Evolutionary conservation across 2,113 vertebrate species (phyloP).

Genomic region (Psettodes erumei): DNA sequence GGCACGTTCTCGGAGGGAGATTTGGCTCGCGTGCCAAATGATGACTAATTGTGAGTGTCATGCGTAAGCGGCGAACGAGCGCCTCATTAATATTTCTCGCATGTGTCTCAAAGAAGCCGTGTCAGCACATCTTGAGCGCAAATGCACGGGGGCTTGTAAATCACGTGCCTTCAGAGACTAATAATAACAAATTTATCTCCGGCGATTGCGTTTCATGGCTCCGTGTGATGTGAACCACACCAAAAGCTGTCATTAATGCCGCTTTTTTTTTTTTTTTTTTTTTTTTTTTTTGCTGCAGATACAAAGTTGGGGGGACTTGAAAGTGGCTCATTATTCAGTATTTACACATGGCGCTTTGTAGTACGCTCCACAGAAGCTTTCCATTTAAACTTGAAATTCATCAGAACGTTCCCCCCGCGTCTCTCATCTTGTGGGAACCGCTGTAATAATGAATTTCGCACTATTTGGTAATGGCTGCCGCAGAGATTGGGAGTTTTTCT

Average conservation of each 20-base stretch:
- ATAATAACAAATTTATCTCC: conserved; percentile 80
- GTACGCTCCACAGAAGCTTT: conserved; percentile 80
- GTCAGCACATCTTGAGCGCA: conserved; percentile 79
- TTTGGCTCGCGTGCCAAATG: conserved; percentile 34
- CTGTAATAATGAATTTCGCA: conserved; percentile 60
- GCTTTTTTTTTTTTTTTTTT: conserved; percentile 49
- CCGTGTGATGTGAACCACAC: conserved; percentile 80
- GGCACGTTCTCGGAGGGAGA: neutral
- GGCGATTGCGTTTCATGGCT: conserved; percentile 66
- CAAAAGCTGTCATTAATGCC: conserved; percentile 79
- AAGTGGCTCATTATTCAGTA: conserved; percentile 81
- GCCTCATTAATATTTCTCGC: conserved; percentile 67
- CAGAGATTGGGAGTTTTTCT: conserved; percentile 44
- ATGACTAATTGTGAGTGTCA: conserved; percentile 41
- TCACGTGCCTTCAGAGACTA: conserved; percentile 69
- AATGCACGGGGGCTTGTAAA: conserved; percentile 71
- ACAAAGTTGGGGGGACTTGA: conserved; percentile 76
- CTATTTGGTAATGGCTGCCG: conserved; percentile 44
- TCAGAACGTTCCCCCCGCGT: conserved; percentile 58
- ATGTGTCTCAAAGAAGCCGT: conserved; percentile 56
- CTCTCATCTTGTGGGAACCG: conserved; percentile 76
- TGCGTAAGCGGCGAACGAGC: conserved; percentile 31
- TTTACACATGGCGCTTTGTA: conserved; percentile 81
- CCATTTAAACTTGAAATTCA: conserved; percentile 77
- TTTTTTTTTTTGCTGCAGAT: conserved; percentile 60